phyloP scores from a whole-genome alignment of 2,888 invertebrate genomes.

The Aphodius sticticus region DNA sequence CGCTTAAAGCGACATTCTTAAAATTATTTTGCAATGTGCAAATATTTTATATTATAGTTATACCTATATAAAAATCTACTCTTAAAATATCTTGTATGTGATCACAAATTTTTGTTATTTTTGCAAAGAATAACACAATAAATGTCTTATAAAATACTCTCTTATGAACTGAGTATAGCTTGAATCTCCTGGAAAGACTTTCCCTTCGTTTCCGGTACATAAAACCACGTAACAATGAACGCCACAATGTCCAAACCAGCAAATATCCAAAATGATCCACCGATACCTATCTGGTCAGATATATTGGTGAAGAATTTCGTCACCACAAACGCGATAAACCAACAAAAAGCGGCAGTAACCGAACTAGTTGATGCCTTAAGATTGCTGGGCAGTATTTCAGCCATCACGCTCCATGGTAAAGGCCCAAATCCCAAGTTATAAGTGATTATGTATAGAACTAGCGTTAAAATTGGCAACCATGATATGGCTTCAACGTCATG shows the following conservation, averaged over 20 bases:
- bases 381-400: constrained; percentile 81
- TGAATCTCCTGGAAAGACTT: constrained; percentile 83
- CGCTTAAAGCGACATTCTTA: not conserved
- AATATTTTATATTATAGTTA: too few relatives aligned
- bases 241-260: constrained; percentile 65
- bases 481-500: constrained; percentile 61
- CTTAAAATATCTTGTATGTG: too few relatives aligned
- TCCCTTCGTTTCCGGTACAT: constrained; percentile 87
- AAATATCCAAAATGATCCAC: constrained; percentile 75
- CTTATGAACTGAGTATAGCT: constrained; percentile 66
- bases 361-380: constrained; percentile 78
- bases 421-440: constrained; percentile 78
- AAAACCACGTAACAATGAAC: constrained; percentile 74
- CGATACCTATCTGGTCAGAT: constrained; percentile 65
- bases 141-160: not conserved
- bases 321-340: constrained; percentile 76
- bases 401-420: constrained; percentile 81
- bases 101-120: too few relatives aligned
- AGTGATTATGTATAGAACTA: constrained; percentile 75
- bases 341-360: constrained; percentile 77
- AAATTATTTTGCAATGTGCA: not conserved
- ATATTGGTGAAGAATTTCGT: constrained; percentile 72
- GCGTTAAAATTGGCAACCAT: constrained; percentile 74
- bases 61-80: too few relatives aligned
- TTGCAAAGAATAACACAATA: too few relatives aligned